Conservation (phyloP, 1,140 invertebrate species). For the Zaprionus africanus region DNA sequence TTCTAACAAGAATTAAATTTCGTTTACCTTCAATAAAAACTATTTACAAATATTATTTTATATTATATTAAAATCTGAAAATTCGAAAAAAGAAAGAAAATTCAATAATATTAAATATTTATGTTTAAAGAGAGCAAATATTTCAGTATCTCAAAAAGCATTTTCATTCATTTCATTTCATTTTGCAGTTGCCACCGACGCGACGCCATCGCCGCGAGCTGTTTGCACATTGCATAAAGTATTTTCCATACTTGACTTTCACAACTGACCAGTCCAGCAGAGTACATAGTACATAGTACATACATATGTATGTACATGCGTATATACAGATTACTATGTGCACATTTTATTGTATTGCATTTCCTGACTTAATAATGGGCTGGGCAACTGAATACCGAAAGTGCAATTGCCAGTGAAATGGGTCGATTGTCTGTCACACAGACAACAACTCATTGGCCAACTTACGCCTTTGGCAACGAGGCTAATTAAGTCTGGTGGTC, state of each 20-base stretch:
- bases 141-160: conserved; percentile 1
- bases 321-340: background rate
- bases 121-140: background rate
- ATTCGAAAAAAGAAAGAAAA: background rate
- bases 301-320: background rate
- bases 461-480: conserved; percentile 53
- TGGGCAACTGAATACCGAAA: conserved; percentile 61
- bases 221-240: conserved; percentile 1
- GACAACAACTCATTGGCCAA: conserved; percentile 56
- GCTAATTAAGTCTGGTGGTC: conserved; percentile 72
- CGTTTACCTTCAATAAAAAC: background rate
- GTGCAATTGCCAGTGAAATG: conserved; percentile 67
- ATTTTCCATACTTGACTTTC: conserved; percentile 17
- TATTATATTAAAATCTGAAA: background rate
- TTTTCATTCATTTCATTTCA: background rate
- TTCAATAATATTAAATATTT: background rate
- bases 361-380: conserved; percentile 62
- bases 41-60: too few species aligned
- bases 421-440: conserved; percentile 41
- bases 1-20: background rate
- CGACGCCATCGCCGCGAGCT: background rate
- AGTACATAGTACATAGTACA: background rate
- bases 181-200: too few species aligned
- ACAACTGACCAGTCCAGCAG: conserved; percentile 3
- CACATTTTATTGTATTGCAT: conserved; percentile 31